A percentile compares a stretch with the other conserved stretches of the same genome.
These are phyloP conservation scores for Lamellibrachia columna DNA, from an alignment of 2,888 invertebrate species.

Conservation along the genomic window DNA sequence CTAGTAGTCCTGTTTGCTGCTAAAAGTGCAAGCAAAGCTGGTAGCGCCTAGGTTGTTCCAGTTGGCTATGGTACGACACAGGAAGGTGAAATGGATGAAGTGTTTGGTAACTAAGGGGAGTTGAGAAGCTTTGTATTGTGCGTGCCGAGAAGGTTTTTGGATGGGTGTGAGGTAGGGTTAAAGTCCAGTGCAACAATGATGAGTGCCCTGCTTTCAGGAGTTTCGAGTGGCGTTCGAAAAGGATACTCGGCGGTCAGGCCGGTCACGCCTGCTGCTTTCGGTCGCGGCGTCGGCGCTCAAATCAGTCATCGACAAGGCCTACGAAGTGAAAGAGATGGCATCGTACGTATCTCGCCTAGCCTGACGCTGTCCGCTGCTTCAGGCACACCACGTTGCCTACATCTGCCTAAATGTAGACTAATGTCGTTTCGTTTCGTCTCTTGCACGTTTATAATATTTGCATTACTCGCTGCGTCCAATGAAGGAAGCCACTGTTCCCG, in stretches of 20 bases:
- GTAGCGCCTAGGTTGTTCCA: too few species aligned
- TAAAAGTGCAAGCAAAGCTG: too few species aligned
- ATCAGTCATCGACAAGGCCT: slow-evolving; percentile 21
- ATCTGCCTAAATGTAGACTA: background rate
- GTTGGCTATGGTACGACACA: too few species aligned
- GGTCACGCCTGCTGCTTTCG: background rate
- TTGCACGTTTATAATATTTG: background rate
- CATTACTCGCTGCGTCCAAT: background rate
- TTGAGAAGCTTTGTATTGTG: too few species aligned
- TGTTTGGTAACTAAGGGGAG: too few species aligned
- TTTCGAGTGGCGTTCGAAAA: background rate
- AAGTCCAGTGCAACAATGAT: background rate
- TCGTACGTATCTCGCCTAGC: background rate
- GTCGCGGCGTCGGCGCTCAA: slow-evolving; percentile 20
- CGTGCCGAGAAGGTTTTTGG: too few species aligned
- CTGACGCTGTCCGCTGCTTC: too few species aligned
- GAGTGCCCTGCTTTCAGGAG: background rate
- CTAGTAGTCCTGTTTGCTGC: too few species aligned
- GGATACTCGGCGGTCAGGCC: slow-evolving; percentile 14
- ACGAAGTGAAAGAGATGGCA: slow-evolving; percentile 20
- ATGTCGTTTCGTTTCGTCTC: background rate
- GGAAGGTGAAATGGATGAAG: too few species aligned
- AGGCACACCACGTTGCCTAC: too few species aligned
- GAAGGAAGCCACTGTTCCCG: background rate
- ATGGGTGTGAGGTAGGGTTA: too few species aligned